Conservation (phyloP, 2,113 vertebrate genomes). For the Entosphenus tridentatus region DNA sequence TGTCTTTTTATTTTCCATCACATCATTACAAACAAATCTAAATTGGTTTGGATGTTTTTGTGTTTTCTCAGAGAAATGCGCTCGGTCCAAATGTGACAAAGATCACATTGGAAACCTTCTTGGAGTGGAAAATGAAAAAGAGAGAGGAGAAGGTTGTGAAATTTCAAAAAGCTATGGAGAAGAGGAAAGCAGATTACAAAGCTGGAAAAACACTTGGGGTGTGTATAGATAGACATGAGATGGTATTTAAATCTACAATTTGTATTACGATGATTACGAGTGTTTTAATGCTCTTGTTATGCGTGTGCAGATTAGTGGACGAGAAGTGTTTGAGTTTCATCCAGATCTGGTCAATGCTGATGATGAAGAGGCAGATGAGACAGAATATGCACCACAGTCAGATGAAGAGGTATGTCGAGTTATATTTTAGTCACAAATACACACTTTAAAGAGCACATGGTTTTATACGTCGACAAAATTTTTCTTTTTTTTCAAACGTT, state of each 20-base stretch:
- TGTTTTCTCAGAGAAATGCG: slow-evolving; percentile 39
- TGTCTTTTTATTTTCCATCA: too few species aligned
- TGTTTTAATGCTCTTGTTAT: background rate
- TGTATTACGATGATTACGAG: background rate
- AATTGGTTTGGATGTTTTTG: background rate
- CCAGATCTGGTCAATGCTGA: slow-evolving; percentile 77
- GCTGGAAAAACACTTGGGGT: slow-evolving; percentile 74
- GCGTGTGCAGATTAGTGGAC: slow-evolving; percentile 53
- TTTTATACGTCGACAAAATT: too few species aligned
- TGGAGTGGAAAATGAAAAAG: slow-evolving; percentile 96
- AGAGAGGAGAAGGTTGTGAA: slow-evolving; percentile 79
- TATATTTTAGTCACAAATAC: too few species aligned
- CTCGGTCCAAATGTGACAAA: slow-evolving; percentile 73
- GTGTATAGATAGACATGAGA: slow-evolving; percentile 12
- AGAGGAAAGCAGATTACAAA: slow-evolving; percentile 87
- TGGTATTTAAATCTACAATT: too few species aligned
- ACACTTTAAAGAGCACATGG: too few species aligned
- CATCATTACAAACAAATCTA: too few species aligned
- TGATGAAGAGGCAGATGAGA: slow-evolving; percentile 71
- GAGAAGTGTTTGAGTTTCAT: slow-evolving; percentile 85
- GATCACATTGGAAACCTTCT: slow-evolving; percentile 89
- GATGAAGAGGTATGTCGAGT: slow-evolving; percentile 23
- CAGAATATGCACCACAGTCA: slow-evolving; percentile 27
- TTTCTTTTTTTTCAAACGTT: too few species aligned
- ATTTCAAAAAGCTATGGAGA: slow-evolving; percentile 69